Base-by-base conservation (phyloP, 2,797 vertebrate genomes). In the Arremon aurantiirostris region DNA sequence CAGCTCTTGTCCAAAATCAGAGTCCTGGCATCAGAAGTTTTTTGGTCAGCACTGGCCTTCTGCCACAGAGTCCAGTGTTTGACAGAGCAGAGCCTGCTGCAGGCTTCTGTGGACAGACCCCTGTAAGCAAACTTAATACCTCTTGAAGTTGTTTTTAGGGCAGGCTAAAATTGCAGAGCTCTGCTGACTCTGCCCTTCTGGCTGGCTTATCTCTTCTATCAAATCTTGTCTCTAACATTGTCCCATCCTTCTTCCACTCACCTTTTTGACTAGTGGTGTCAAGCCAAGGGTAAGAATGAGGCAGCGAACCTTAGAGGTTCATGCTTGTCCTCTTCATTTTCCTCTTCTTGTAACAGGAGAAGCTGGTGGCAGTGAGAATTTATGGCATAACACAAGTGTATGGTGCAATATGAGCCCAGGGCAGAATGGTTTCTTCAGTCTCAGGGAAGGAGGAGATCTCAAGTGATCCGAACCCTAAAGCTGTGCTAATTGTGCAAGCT, bases 381-480 rank as follows among this genome's bases (percentile, higher is more conserved):
- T 19, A 52, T 19, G 32, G 21, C 37, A 6, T 60, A 70, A 14
- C 39, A 46, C 17, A 60, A 78, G 50, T 19, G 1, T 2, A 4
- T 35, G n/a, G 63, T 60, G 70, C 59, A 76, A 34, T 49, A 7
- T 1, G 4, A 86, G 49, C 53, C 69, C 18, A 34, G 46, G 49
- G 41, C 59, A 79, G 60, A 89, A 56, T 7, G 0, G 1, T 37
- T 85, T 64, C 34, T 83, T 20, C 3, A 0, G 0, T 55, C 30
- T 26, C 2, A 1, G 23, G 34, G 60, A 70, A 59, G 41, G 28
- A 88, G 47, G 9, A 12, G 9, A 12, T 76, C 35, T 79, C 80
- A 47, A 24, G 6, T 52, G 68, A 89, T 47, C 41, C 37, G 82
- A 91, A 71, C 60, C 23, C 35, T 52, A 32, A 75, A 87, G 35